These are phyloP conservation scores for Plestiodon gilberti DNA, from an alignment of 2,113 vertebrate species.

Conservation along the genomic window DNA sequence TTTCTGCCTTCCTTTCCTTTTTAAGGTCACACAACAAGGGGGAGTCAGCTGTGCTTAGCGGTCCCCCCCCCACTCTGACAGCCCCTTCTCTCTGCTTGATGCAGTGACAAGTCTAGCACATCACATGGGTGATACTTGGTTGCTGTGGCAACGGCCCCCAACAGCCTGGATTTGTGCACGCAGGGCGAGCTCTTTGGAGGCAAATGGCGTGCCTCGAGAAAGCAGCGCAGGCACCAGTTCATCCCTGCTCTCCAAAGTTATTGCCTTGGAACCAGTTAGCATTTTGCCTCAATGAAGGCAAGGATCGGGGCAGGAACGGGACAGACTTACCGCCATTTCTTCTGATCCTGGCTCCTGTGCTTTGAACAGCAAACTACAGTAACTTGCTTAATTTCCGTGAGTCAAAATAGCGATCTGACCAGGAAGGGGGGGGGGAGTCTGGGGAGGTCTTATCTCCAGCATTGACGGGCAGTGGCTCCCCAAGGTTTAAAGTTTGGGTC, in stretches of 20 bases:
- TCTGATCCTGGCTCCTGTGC: too few relatives aligned
- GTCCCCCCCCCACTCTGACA: not conserved
- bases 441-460: too few relatives aligned
- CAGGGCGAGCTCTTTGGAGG: not conserved
- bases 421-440: too few relatives aligned
- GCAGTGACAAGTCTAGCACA: not conserved
- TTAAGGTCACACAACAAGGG: not conserved
- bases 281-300: too few relatives aligned
- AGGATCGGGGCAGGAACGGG: too few relatives aligned
- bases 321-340: too few relatives aligned
- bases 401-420: too few relatives aligned
- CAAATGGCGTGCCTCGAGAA: not conserved
- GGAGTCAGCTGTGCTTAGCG: not conserved
- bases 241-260: not conserved
- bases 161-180: not conserved
- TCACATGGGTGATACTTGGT: not conserved
- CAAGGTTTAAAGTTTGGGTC: too few relatives aligned
- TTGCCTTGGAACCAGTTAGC: too few relatives aligned
- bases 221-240: not conserved
- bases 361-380: too few relatives aligned
- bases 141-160: not conserved
- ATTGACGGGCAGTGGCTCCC: too few relatives aligned
- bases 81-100: not conserved
- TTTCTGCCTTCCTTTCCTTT: not conserved
- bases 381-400: too few relatives aligned